Evolutionary conservation across 2,888 invertebrate genomes (phyloP).

Genomic region (Nasonia oneida): DNA sequence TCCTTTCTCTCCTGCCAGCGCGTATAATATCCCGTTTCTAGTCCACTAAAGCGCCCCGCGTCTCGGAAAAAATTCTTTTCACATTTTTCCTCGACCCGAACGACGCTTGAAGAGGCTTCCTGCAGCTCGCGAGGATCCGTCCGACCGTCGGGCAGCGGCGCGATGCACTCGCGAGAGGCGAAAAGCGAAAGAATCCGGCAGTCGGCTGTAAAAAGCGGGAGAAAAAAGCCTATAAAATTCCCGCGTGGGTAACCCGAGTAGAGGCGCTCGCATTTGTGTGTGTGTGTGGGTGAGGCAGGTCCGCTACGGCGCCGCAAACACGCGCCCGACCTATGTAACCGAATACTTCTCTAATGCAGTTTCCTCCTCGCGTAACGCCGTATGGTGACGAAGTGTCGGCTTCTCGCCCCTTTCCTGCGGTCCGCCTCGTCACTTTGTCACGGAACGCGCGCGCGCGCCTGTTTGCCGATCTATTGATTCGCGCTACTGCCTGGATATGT

Average conservation of each 20-base stretch:
- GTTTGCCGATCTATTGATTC: conserved; percentile 44
- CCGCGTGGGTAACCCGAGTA: conserved; percentile 53
- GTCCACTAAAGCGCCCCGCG: not conserved
- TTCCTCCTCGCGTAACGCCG: conserved; percentile 56
- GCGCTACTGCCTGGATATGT: not conserved
- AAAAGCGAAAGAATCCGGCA: not conserved
- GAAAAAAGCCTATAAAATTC: conserved; percentile 45
- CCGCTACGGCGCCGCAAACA: conserved; percentile 45
- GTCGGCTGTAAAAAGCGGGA: not conserved
- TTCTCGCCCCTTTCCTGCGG: conserved; percentile 1
- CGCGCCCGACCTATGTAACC: conserved; percentile 58
- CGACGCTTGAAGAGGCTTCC: not conserved
- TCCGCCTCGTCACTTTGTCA: conserved; percentile 46
- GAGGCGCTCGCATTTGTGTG: conserved; percentile 20
- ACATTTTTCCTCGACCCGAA: not conserved
- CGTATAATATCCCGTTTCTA: not conserved
- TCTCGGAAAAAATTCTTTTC: not conserved
- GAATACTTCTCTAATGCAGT: conserved; percentile 64
- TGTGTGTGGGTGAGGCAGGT: not conserved
- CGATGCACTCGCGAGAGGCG: not conserved
- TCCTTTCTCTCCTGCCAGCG: not conserved
- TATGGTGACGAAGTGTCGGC: conserved; percentile 41
- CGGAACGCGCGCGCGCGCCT: conserved; percentile 10
- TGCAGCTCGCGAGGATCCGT: not conserved
- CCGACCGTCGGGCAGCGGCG: not conserved